phyloP scores from a whole-genome alignment of 1,140 invertebrate species.

The Antheraea pernyi region DNA sequence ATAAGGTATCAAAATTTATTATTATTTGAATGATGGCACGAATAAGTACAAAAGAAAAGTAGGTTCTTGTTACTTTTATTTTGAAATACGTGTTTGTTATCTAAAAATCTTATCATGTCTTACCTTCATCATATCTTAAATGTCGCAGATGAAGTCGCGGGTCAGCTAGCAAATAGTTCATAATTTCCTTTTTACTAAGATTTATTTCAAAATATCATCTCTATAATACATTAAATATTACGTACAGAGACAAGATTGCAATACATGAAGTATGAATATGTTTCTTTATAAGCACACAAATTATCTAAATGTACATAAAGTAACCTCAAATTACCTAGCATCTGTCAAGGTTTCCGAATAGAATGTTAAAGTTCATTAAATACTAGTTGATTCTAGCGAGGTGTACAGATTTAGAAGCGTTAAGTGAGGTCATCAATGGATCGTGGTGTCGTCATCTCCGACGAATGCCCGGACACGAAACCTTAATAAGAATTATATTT shows the following conservation, averaged over 20 bases:
- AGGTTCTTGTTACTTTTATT: no score
- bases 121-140: no score
- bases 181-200: no score
- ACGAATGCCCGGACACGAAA: constrained; percentile 16
- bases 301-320: background rate
- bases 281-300: background rate
- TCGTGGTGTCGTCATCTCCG: constrained; percentile 22
- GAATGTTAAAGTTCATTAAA: constrained; percentile 33
- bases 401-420: constrained; percentile 14
- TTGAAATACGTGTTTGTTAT: no score
- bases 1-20: no score
- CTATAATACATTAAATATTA: background rate
- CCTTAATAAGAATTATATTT: background rate
- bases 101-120: no score
- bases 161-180: no score
- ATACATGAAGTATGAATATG: background rate
- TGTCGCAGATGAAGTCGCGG: no score
- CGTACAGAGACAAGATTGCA: background rate
- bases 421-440: constrained; percentile 27
- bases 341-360: constrained; percentile 22
- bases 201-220: no score
- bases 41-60: no score
- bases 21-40: no score
- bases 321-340: constrained; percentile 11
- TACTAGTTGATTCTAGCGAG: constrained; percentile 12